Percentiles rank a stretch among this genome's conserved stretches.
Evolutionary conservation across 2,888 invertebrate genomes (phyloP).

Genomic region (Erebia aethiops): DNA sequence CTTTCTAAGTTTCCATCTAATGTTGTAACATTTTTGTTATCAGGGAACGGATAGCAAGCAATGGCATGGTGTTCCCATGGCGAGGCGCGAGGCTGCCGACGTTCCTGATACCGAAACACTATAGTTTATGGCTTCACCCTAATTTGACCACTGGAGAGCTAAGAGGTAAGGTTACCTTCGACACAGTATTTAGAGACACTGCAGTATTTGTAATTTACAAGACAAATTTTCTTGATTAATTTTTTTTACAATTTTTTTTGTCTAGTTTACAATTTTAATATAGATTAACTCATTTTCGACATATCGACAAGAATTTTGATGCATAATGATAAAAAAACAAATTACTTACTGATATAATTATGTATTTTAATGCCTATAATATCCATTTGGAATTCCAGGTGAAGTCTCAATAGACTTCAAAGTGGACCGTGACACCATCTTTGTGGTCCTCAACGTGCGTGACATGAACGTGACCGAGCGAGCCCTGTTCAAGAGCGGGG

Average conservation of each 20-base stretch:
- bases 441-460: conserved; percentile 92
- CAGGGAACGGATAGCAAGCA: conserved; percentile 72
- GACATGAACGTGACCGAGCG: conserved; percentile 94
- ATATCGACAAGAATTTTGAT: no score
- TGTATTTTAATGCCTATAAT: no score
- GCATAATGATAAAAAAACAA: no score
- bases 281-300: no score
- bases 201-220: no score
- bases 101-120: conserved; percentile 90
- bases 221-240: background rate
- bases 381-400: conserved; percentile 81
- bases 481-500: conserved; percentile 78
- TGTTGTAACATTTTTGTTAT: conserved; percentile 23
- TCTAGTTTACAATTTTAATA: background rate
- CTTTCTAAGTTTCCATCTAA: no score
- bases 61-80: conserved; percentile 76
- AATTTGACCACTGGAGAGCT: conserved; percentile 95
- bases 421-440: conserved; percentile 91
- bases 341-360: no score
- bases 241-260: background rate
- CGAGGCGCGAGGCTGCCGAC: conserved; percentile 87
- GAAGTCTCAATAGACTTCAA: conserved; percentile 94
- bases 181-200: conserved; percentile 22
- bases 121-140: conserved; percentile 95
- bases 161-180: conserved; percentile 84